phyloP scores from a whole-genome alignment of 2,797 vertebrate species.

The Heteromormyrus szaboi region DNA sequence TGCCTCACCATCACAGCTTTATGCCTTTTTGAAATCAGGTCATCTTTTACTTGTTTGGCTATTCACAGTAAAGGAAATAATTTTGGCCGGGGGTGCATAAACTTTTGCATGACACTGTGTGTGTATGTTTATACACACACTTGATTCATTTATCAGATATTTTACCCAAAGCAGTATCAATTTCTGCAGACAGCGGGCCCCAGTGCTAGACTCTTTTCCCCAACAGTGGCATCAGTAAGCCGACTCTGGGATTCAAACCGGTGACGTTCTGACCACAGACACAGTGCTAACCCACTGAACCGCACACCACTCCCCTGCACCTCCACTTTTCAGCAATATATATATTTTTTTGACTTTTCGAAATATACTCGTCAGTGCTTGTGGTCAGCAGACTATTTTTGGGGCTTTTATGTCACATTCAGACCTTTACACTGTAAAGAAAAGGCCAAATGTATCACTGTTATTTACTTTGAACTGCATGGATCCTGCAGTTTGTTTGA shows the following conservation, averaged over 20 bases:
- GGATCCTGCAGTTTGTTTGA: background rate
- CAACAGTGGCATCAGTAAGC: background rate
- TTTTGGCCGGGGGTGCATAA: background rate
- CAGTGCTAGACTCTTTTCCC: background rate
- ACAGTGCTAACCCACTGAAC: background rate
- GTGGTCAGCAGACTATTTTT: background rate
- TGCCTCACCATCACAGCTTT: background rate
- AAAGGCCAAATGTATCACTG: background rate
- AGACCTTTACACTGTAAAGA: background rate
- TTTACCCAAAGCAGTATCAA: background rate
- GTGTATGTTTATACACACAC: background rate
- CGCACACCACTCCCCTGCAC: background rate
- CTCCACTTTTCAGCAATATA: background rate
- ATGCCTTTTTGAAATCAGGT: background rate
- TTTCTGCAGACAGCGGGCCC: background rate
- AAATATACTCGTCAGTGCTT: background rate
- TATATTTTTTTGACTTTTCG: background rate
- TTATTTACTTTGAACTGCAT: background rate
- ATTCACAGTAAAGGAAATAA: background rate
- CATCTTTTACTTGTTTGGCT: background rate
- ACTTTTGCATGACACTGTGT: background rate
- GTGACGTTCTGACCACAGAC: background rate
- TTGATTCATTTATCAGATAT: background rate
- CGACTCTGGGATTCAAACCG: background rate
- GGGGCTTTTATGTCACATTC: background rate